Evolutionary conservation across 2,113 vertebrate species (phyloP).

Genomic region (Tachysurus vachellii): DNA sequence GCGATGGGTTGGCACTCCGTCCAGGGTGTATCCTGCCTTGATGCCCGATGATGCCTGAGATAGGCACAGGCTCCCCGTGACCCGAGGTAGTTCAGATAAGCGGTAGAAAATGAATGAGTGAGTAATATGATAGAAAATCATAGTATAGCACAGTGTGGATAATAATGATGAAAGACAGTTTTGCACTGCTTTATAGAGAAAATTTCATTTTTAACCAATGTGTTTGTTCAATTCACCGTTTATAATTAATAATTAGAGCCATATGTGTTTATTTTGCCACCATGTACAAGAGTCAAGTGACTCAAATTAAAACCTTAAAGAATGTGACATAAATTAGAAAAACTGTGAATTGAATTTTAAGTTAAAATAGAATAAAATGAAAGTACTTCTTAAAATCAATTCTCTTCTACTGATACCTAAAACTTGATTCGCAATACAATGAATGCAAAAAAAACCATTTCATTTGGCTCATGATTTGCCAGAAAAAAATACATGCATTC

Average conservation of each 20-base stretch:
- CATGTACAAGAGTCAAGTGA: not conserved
- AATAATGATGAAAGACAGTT: constrained; percentile 16
- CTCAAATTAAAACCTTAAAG: not conserved
- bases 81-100: too few relatives aligned
- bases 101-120: too few relatives aligned
- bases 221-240: not conserved
- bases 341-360: not conserved
- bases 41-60: too few relatives aligned
- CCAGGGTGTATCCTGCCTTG: too few relatives aligned
- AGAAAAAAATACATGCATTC: not conserved
- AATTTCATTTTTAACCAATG: not conserved
- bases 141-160: not conserved
- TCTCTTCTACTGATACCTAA: not conserved
- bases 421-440: not conserved
- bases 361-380: not conserved
- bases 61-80: too few relatives aligned
- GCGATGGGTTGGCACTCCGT: too few relatives aligned
- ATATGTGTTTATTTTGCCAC: not conserved
- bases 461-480: not conserved
- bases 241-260: not conserved
- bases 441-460: not conserved
- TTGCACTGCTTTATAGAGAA: not conserved
- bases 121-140: constrained; percentile 9
- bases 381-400: not conserved
- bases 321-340: not conserved